A percentile compares a stretch with the other conserved stretches of the same genome.
Evolutionary conservation across 2,113 vertebrate species (phyloP).

Genomic region (Hemiprocne comata): DNA sequence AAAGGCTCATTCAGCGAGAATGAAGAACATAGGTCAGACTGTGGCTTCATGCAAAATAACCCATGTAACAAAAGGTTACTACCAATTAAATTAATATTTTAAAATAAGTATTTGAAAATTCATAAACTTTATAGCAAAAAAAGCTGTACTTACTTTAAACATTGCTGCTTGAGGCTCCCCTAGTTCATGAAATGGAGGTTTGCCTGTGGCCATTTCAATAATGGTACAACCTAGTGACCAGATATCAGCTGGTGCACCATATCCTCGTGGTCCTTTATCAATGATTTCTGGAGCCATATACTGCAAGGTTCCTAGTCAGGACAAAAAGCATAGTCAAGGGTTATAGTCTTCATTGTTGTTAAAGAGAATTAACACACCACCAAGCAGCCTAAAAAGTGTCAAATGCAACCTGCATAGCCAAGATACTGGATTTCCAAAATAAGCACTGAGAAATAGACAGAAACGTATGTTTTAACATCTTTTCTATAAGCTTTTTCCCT

Average conservation of each 20-base stretch:
- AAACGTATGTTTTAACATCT: background rate
- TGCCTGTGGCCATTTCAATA: constrained; percentile 86
- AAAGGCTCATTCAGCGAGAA: background rate
- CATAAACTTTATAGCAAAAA: background rate
- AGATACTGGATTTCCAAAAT: background rate
- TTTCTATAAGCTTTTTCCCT: background rate
- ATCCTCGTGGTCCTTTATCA: constrained; percentile 78
- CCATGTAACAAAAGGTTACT: background rate
- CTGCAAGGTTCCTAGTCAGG: constrained; percentile 77
- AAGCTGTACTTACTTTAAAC: constrained; percentile 77
- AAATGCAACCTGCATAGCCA: background rate
- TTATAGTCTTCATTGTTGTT: background rate
- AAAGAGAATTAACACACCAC: background rate
- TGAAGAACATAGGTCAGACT: background rate
- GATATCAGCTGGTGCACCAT: constrained; percentile 82
- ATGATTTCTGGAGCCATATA: constrained; percentile 87
- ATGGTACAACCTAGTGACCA: constrained; percentile 86
- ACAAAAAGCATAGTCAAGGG: background rate
- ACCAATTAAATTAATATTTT: background rate
- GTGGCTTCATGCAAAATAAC: background rate
- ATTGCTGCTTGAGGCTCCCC: constrained; percentile 81
- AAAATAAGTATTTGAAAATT: background rate
- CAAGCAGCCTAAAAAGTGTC: background rate
- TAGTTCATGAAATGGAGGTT: constrained; percentile 80
- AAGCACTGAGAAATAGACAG: background rate